Conservation (phyloP, 2,113 vertebrate genomes). For the Motacilla alba region DNA sequence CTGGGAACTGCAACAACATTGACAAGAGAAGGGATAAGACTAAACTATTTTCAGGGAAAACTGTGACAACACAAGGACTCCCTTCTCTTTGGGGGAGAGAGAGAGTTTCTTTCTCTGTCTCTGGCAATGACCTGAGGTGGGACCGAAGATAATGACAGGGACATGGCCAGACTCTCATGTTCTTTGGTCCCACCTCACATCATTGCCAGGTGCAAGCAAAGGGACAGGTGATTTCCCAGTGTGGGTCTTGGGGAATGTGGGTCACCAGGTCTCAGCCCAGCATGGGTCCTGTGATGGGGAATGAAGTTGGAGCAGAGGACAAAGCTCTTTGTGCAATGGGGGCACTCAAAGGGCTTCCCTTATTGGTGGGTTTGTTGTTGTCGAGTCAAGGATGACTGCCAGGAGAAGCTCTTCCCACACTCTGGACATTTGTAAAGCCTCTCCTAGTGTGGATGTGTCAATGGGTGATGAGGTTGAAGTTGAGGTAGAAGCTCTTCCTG, state of each 20-base stretch:
- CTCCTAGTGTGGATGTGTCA: accelerated
- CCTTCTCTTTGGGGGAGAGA: background rate
- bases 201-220: background rate
- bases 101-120: background rate
- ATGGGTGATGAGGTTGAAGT: background rate
- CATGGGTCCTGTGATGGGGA: background rate
- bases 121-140: background rate
- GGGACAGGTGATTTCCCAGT: background rate
- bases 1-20: no score
- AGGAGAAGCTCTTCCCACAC: background rate
- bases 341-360: background rate
- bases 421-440: no score
- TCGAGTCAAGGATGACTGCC: background rate
- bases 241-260: no score
- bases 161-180: background rate
- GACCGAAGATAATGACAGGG: accelerated
- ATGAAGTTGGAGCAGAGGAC: background rate
- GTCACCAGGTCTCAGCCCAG: background rate
- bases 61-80: no score
- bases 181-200: background rate
- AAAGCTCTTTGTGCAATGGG: background rate
- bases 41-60: accelerated
- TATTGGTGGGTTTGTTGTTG: background rate
- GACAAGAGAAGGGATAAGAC: background rate
- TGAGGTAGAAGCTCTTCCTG: background rate